Base-by-base conservation (phyloP, 2,888 invertebrate genomes). In the Antheraea yamamai region DNA sequence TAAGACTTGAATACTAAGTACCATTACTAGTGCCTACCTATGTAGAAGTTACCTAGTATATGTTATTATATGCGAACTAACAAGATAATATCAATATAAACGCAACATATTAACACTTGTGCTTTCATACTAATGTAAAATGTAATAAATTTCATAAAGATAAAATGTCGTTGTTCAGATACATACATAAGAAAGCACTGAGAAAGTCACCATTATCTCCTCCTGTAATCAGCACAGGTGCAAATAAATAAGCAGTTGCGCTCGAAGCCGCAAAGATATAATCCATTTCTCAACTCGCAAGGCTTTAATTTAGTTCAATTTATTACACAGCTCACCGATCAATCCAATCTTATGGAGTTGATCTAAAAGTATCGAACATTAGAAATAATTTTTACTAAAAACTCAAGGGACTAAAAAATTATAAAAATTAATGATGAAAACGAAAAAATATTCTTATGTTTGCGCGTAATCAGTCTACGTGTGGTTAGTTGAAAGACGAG, bases 321-420 rank as follows among this genome's bases (percentile, higher is more conserved):
- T 39, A 39, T 70, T 70, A 70, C 39, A n/a, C 70, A 70, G 70
- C 18, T 35, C 70, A 39, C 39, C 70, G n/a, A n/a, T 70, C 70
- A 70, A 70, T 39, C 39, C 20, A n/a, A 70, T 39, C 70, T 70
- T 6, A n/a, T 16, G 39, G n/a, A 39, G 20, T 39, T 20, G 39
- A 39, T 39, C 16, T 35, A 39, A 70, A 35, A 35, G 70, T n/a
- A n/a, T 70, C 39, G 39, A 70, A 39, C 20, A 10, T 47, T 39
- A 8, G n/a, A 39, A 70, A 39, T 70, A 6, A 70, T 70, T 70
- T 70, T 39, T 39, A 35, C n/a, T n/a, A 39, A 39, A 39, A n/a
- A 70, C 8, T 39, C 26, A 70, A 70, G n/a, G n/a, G 39, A 70
- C 8, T 10, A n/a, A 39, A 8, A 70, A 68, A n/a, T 12, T 12